Evolutionary conservation across 64 coral and sea anemone genomes (phyloP).

Genomic region (Montipora efflorescens): DNA sequence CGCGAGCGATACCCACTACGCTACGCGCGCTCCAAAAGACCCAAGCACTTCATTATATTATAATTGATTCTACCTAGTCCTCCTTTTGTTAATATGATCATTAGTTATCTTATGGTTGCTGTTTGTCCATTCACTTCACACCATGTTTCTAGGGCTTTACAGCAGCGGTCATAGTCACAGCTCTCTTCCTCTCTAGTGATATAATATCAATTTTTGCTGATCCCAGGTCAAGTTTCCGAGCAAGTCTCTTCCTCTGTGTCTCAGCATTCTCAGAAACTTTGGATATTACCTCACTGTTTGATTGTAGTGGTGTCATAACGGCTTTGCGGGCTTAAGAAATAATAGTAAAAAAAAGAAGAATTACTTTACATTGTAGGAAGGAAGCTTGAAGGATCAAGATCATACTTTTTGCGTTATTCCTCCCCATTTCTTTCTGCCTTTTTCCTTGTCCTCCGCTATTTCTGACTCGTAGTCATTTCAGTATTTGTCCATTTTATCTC

Average conservation of each 20-base stretch:
- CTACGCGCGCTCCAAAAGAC: neutral
- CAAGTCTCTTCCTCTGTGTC: neutral
- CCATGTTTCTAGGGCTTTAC: constrained; percentile 1
- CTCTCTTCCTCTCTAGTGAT: neutral
- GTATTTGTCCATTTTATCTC: too few relatives aligned
- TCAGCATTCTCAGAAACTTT: neutral
- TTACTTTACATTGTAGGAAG: neutral
- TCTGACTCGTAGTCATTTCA: too few relatives aligned
- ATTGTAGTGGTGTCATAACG: neutral
- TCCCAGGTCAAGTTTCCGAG: neutral
- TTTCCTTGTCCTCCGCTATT: too few relatives aligned
- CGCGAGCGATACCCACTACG: too few relatives aligned
- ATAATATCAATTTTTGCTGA: neutral
- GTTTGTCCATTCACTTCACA: neutral
- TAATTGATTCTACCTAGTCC: neutral
- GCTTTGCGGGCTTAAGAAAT: neutral
- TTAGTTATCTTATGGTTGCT: constrained; percentile 8
- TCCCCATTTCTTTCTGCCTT: too few relatives aligned
- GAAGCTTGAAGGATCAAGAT: neutral
- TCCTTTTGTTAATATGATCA: neutral
- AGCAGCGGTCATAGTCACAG: neutral
- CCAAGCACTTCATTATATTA: neutral
- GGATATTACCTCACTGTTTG: neutral
- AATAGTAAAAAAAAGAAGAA: neutral
- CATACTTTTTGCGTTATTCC: too few relatives aligned